Base-by-base conservation (phyloP, 1,140 invertebrate genomes). In the Lanistes nyassanus region DNA sequence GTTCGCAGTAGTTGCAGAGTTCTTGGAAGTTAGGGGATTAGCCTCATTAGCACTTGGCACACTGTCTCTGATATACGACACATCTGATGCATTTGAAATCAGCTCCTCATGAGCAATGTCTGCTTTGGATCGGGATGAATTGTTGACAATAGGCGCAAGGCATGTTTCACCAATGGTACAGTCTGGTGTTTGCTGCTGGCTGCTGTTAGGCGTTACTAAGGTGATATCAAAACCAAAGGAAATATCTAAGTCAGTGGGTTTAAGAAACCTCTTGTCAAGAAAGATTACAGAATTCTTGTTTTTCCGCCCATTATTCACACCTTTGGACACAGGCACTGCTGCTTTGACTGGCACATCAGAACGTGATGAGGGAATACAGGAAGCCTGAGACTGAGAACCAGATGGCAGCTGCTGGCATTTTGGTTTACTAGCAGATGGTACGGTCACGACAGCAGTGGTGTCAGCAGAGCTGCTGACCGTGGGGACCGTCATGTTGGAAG, bases 261-360 rank as follows among this genome's bases (percentile, higher is more conserved):
- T 77, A 72, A 69, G 74, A 34, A 81, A 73, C 69, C 78, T 58
- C 66, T 82, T 84, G 72, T 84, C 83, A 68, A 84, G 75, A 75
- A 84, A 84, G 53, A 84, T 79, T 60, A 84, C 83, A 78, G 83
- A 84, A 51, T 79, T 77, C 70, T 82, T 79, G 31, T n/a, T 60
- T 76, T 76, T 76, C 55, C 62, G 56, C n/a, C 75, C 68, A 65
- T 75, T 79, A 36, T 62, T 68, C 42, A 56, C 51, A 53, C 60
- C 70, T 79, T 51, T 58, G 65, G 67, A 60, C 62, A 76, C 72
- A 74, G 65, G 39, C 53, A 55, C 51, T 69, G 62, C 29, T 19
- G 56, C 56, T 60, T 11, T 60, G n/a, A n/a, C 29, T 26, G 56
- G 56, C 56, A 31, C 1, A 7, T 60, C 56, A n/a, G 7, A 26